Base-by-base conservation (phyloP, 2,888 invertebrate genomes). In the Thymelicus lineola region DNA sequence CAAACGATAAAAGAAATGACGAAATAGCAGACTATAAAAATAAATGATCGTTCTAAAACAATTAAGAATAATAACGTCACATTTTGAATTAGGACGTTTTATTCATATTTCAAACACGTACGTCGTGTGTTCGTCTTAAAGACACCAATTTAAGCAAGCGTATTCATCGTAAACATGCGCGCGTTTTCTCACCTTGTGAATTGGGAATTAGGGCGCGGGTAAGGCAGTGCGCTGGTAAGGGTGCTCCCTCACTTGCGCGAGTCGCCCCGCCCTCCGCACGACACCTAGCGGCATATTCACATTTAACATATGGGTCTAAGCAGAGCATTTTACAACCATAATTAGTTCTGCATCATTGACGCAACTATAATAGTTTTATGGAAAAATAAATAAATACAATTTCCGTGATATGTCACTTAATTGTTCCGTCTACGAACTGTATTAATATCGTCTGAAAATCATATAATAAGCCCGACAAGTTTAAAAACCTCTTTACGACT, bases 221-320 rank as follows among this genome's bases (percentile, higher is more conserved):
- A 93, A 89, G 86, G 93, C 93, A 75, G 91, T 97, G 96, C 98
- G 98, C 96, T 98, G 98, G 96, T 98, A 98, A 94, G 98, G 98
- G 96, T 98, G 98, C 95, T 98, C 98, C 96, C 98, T 96, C 94
- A 97, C 95, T 94, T 97, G 96, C 95, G 97, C 96, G 95, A 97
- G 96, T 94, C 97, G 96, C 88, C 96, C 97, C 94, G 97, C 96
- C 85, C 95, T 95, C 94, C 97, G 96, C 95, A 96, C 97, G 97
- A 97, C 97, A 97, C 95, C 95, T 95, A 95, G 94, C 95, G 94
- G 93, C 93, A 93, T 82, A 92, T 82, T 82, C 84, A 88, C 81
- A 84, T 91, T 86, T 86, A 91, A 89, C 85, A 90, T 87, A 89
- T 89, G 82, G 80, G 80, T 78, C 82, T 79, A 71, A 74, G 74